Evolutionary conservation across 37 sponge, comb jelly and placozoan genomes (phyloP).

Genomic region (Beroe ovata): DNA sequence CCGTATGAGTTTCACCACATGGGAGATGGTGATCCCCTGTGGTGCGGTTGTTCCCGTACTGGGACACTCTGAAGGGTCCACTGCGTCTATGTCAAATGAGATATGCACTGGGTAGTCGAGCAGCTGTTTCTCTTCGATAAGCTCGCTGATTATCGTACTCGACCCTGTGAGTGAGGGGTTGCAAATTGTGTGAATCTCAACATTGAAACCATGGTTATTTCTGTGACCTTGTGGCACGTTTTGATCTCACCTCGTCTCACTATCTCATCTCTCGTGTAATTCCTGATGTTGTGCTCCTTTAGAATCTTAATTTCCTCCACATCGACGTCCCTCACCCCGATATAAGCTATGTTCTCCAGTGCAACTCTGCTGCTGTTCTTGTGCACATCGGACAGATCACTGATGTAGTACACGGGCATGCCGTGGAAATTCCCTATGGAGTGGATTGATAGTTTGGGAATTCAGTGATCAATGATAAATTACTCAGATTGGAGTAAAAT

Average conservation of each 20-base stretch:
- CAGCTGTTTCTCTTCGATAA: constrained; percentile 56
- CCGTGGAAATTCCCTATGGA: constrained; percentile 43
- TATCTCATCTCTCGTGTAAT: constrained; percentile 36
- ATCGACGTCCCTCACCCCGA: constrained; percentile 51
- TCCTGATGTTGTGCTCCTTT: constrained; percentile 33
- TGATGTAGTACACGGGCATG: constrained; percentile 64
- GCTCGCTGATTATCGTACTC: constrained; percentile 24
- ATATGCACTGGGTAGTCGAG: constrained; percentile 30
- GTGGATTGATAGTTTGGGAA: neutral
- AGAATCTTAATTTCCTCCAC: constrained; percentile 54
- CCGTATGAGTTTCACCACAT: constrained; percentile 38
- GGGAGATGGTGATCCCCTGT: constrained; percentile 18
- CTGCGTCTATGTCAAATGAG: constrained; percentile 60
- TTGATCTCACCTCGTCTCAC: constrained; percentile 19
- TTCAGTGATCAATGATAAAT: no score
- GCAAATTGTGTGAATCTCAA: no score
- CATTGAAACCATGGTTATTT: no score
- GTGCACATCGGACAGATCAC: constrained; percentile 44
- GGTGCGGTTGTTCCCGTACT: constrained; percentile 39
- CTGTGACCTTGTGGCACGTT: no score
- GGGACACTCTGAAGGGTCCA: constrained; percentile 51
- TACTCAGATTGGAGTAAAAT: no score
- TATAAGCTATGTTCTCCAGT: constrained; percentile 39
- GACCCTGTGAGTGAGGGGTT: constrained; percentile 18
- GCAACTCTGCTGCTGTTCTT: neutral